Base-by-base conservation (phyloP, 2,797 vertebrate species). In the Microhierax caerulescens region DNA sequence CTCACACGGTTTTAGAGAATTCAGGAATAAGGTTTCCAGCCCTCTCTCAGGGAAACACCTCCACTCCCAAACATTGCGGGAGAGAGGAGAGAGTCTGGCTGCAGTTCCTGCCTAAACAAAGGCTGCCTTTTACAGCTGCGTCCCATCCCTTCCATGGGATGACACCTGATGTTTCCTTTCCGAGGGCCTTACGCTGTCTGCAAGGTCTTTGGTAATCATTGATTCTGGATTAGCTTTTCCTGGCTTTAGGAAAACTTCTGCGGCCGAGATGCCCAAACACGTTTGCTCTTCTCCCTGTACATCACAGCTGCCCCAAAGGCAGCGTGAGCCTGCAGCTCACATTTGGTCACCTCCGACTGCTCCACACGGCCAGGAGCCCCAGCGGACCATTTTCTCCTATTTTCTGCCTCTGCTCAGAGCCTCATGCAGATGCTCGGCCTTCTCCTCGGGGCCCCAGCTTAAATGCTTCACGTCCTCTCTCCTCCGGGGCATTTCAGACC, bases 181-280 rank as follows among this genome's bases (percentile, higher is more conserved):
- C 79, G 6, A 30, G 82, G 45, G 39, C 32, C 37, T 60, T 60
- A 3, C 22, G 0, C 10, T 0, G 0, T 0, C 70, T 14, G 18
- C 0, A 0, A 68, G 67, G 17, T 5, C 47, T 84, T 74, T 21
- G 82, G 2, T 11, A 25, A 20, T 16, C 34, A 3, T 6, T 8
- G 1, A 1, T 14, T 32, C 21, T 5, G 47, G 28, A 34, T 6
- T 23, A 48, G 59, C 7, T 60, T 87, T 32, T 37, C 11, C 56
- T 4, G 45, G 24, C 37, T 85, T 50, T 7, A 34, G 56, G 83
- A 28, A 54, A 7, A 23, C 30, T 43, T 18, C 68, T 7, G 3
- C 9, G 28, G 70, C 48, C 39, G 9, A n/a, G 10, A 5, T 20
- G 47, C 67, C 45, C 47, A 28, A 45, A 37, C 0, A 1, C 30